Percentiles rank a stretch among this genome's conserved stretches.
These are phyloP conservation scores for Micromussa lordhowensis DNA, from an alignment of 92 coral and sea anemone genomes.

Conservation along the genomic window DNA sequence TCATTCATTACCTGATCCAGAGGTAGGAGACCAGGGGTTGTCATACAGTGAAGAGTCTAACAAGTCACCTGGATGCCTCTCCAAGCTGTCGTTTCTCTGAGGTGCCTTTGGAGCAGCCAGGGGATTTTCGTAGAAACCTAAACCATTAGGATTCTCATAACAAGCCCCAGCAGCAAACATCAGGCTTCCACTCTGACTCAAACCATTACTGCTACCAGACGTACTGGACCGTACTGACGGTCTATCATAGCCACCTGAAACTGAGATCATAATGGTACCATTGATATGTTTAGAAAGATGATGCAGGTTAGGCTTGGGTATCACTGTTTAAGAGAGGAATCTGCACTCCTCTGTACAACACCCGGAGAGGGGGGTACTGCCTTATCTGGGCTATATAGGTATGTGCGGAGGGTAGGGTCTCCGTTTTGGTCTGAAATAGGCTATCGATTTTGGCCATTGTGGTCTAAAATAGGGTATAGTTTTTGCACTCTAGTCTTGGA, in stretches of 20 bases:
- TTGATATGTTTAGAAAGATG: too few species aligned
- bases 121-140: slow-evolving; percentile 85
- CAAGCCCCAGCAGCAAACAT: slow-evolving; percentile 88
- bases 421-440: too few species aligned
- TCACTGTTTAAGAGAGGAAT: too few species aligned
- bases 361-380: too few species aligned
- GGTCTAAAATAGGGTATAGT: too few species aligned
- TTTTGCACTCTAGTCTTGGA: too few species aligned
- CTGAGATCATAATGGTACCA: slow-evolving; percentile 1
- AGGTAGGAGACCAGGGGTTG: slow-evolving; percentile 10
- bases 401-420: too few species aligned
- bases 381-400: too few species aligned
- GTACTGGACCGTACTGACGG: slow-evolving; percentile 13
- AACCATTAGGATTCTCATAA: slow-evolving; percentile 68
- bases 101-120: slow-evolving; percentile 76
- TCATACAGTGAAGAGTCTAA: slow-evolving; percentile 9
- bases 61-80: slow-evolving; percentile 3
- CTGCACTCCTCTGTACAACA: too few species aligned
- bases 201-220: slow-evolving; percentile 48
- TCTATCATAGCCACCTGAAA: slow-evolving; percentile 28
- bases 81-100: slow-evolving; percentile 73
- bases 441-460: too few species aligned
- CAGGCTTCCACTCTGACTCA: slow-evolving; percentile 56
- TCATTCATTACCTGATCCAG: neutral
- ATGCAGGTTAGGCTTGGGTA: neutral